Evolutionary conservation across 2,113 vertebrate genomes (phyloP).

Genomic region (Athene noctua): DNA sequence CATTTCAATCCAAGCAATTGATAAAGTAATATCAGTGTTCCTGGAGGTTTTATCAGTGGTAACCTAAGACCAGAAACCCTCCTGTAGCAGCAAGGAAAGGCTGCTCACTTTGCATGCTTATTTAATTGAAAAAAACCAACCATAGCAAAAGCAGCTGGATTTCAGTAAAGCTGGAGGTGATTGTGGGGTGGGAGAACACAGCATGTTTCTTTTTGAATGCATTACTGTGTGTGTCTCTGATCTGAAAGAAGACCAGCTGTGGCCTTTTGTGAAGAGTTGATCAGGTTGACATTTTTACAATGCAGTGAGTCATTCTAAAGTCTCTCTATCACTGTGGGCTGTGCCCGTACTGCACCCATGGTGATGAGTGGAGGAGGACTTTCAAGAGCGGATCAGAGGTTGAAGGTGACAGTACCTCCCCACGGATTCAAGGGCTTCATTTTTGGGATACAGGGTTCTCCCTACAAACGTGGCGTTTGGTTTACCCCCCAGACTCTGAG

Average conservation of each 20-base stretch:
- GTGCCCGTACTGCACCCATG: background rate
- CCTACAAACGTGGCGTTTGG: background rate
- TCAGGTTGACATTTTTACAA: background rate
- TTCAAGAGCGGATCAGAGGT: background rate
- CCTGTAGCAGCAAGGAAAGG: background rate
- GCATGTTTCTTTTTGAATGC: background rate
- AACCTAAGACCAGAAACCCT: background rate
- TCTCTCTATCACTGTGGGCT: background rate
- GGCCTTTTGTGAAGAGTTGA: background rate
- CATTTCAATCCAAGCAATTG: background rate
- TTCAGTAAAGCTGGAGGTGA: background rate
- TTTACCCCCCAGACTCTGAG: background rate
- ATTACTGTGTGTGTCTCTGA: background rate
- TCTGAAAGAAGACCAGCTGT: background rate
- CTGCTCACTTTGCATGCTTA: background rate
- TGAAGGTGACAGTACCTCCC: background rate
- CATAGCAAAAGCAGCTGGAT: background rate
- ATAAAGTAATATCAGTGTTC: background rate
- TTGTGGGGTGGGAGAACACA: background rate
- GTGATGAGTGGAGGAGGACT: background rate
- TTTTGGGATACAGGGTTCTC: background rate
- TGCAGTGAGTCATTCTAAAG: conserved; percentile 15
- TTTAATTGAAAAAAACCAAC: background rate
- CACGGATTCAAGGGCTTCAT: background rate
- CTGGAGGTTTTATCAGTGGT: background rate